Evolutionary conservation across 1,140 invertebrate species (phyloP).

Genomic region (Drosophila littoralis): DNA sequence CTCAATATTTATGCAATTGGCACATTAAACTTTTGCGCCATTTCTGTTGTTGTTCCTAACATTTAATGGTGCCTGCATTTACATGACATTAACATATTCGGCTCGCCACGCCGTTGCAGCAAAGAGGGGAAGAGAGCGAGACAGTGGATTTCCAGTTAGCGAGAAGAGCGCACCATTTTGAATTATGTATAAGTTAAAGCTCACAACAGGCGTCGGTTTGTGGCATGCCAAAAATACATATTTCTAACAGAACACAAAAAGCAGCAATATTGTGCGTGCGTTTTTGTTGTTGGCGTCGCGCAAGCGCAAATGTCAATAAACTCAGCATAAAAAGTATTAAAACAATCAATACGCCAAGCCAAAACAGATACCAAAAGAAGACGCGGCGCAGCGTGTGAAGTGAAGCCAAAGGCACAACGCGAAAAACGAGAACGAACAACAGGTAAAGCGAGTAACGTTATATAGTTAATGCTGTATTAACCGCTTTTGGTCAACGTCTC

Average conservation of each 20-base stretch:
- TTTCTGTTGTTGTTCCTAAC: conserved; percentile 38
- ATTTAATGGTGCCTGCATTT: conserved; percentile 16
- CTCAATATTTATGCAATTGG: conserved; percentile 70
- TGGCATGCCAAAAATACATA: conserved; percentile 43
- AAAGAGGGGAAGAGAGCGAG: background rate
- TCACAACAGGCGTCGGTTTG: background rate
- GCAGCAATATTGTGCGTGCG: background rate
- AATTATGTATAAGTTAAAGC: conserved; percentile 41
- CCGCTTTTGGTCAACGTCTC: conserved; percentile 33
- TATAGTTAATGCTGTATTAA: conserved; percentile 43
- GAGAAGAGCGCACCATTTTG: conserved; percentile 32
- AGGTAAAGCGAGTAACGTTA: conserved; percentile 47
- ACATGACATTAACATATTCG: conserved; percentile 28
- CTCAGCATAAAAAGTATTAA: conserved; percentile 62
- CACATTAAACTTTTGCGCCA: conserved; percentile 68
- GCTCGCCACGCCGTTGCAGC: background rate
- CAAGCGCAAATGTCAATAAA: conserved; percentile 76
- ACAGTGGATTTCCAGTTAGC: background rate
- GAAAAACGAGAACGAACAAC: conserved; percentile 24
- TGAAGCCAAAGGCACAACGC: conserved; percentile 26
- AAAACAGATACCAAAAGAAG: background rate
- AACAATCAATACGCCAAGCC: conserved; percentile 62
- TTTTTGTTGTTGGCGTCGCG: conserved; percentile 30
- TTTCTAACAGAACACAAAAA: conserved; percentile 22
- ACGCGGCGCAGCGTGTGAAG: conserved; percentile 19